Evolutionary conservation across 2,888 invertebrate species (phyloP), one percentile per base, ranked within the genome.

Genomic region (Ophonus ardosiacus): DNA sequence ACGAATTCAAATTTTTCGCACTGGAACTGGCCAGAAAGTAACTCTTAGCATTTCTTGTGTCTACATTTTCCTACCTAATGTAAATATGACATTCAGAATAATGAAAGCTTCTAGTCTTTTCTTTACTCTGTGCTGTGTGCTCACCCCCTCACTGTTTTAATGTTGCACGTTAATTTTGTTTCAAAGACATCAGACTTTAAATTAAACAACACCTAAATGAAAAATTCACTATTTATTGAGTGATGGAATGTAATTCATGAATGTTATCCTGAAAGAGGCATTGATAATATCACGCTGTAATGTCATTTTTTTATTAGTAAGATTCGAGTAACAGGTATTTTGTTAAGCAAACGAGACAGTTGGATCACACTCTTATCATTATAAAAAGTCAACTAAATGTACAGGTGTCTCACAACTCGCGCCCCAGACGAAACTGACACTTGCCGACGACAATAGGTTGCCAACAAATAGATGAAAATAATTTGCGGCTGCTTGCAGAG

Each of bases 31-130:
- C 59, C 17, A 18, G 59, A 1, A 31, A 7, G 59, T 8, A 18
- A n/a, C 59, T 61, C 8, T 61, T n/a, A 61, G 8, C 6, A 15
- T 17, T 61, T 51, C 43, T 63, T 63, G 24, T 24, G 63, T 63
- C 63, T 63, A 13, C 63, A 63, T 63, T 21, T 63, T 63, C 63
- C 13, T 63, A 24, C 21, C 5, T 63, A 63, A 18, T 24, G 24
- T 63, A 63, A 63, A 63, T 63, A 63, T 61, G 61, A 18, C 61
- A 18, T 61, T 61, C 61, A 61, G 61, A 18, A 18, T 61, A 61
- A 61, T 61, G 24, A 61, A 61, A 61, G 7, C 24, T 8, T 18
- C 61, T 61, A 18, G 18, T 21, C 10, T 18, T 63, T 21, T 21
- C 63, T 21, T 63, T 5, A 21, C 24, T 21, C 13, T 63, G 21